These are phyloP conservation scores for Bergia puertoricense DNA, from an alignment of 92 coral and sea anemone genomes.

Conservation along the genomic window DNA sequence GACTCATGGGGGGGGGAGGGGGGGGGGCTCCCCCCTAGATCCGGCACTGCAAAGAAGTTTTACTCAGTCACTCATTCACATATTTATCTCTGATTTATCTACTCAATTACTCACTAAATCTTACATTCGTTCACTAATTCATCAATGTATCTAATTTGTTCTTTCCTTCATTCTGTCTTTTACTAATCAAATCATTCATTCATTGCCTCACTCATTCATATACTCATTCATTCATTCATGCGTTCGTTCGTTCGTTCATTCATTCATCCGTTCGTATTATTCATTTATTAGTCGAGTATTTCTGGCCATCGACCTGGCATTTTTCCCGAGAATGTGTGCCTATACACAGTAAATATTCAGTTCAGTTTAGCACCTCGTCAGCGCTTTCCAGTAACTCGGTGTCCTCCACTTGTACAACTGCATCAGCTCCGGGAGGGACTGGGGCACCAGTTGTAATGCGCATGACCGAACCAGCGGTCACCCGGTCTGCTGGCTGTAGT, in stretches of 20 bases:
- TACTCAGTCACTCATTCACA: neutral
- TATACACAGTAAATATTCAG: neutral
- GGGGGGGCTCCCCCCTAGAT: too few species aligned
- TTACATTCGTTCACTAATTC: neutral
- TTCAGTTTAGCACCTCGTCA: conserved; percentile 59
- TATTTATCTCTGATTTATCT: neutral
- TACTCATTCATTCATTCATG: neutral
- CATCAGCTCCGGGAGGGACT: conserved; percentile 92
- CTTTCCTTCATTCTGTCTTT: neutral
- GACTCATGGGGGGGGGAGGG: too few species aligned
- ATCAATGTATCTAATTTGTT: neutral
- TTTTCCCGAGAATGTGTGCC: neutral
- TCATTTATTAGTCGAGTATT: too few species aligned
- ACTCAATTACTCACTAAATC: neutral
- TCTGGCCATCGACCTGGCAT: neutral
- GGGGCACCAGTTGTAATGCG: conserved; percentile 98
- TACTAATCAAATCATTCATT: neutral
- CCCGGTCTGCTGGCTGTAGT: conserved; percentile 53
- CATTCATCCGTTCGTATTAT: neutral
- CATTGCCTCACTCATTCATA: neutral
- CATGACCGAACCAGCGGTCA: conserved; percentile 86
- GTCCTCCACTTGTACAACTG: conserved; percentile 96
- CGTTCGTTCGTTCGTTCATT: neutral
- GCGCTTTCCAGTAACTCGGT: conserved; percentile 89
- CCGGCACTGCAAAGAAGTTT: too few species aligned